These are phyloP conservation scores for Amphimedon queenslandica DNA, from an alignment of 37 sponge, comb jelly and placozoan genomes.

Conservation along the genomic window DNA sequence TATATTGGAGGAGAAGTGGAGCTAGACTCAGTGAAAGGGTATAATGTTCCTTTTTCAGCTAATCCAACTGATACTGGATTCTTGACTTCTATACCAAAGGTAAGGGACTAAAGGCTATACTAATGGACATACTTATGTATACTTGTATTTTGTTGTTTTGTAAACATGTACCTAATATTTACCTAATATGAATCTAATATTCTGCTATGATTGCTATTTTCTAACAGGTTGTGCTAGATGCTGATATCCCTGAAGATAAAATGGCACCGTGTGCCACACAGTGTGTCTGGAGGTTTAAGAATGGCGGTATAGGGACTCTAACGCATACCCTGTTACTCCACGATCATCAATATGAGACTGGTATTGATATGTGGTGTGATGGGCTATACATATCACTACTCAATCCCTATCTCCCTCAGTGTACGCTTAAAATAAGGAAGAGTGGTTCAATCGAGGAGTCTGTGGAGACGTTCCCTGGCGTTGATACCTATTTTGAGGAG, in stretches of 20 bases:
- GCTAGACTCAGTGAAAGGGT: conserved; percentile 1
- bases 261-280: background rate
- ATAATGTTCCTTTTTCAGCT: conserved; percentile 32
- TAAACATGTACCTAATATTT: no score
- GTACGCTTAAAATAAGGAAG: conserved; percentile 43
- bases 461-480: conserved; percentile 51
- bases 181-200: no score
- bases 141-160: no score
- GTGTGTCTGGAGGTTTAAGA: conserved; percentile 53
- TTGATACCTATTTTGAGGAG: conserved; percentile 79
- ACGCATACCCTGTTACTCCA: conserved; percentile 56
- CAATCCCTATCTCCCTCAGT: conserved; percentile 64
- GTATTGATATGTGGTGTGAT: conserved; percentile 79
- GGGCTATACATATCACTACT: conserved; percentile 66
- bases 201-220: no score
- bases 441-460: conserved; percentile 37
- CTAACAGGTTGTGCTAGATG: conserved; percentile 40
- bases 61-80: conserved; percentile 31
- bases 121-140: no score
- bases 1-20: conserved; percentile 68
- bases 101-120: no score
- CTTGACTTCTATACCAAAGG: conserved; percentile 42
- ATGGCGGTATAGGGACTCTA: conserved; percentile 62
- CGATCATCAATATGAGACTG: conserved; percentile 61
- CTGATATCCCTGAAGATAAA: conserved; percentile 4